Evolutionary conservation across 2,113 vertebrate species (phyloP).

Genomic region (Microtus ochrogaster): DNA sequence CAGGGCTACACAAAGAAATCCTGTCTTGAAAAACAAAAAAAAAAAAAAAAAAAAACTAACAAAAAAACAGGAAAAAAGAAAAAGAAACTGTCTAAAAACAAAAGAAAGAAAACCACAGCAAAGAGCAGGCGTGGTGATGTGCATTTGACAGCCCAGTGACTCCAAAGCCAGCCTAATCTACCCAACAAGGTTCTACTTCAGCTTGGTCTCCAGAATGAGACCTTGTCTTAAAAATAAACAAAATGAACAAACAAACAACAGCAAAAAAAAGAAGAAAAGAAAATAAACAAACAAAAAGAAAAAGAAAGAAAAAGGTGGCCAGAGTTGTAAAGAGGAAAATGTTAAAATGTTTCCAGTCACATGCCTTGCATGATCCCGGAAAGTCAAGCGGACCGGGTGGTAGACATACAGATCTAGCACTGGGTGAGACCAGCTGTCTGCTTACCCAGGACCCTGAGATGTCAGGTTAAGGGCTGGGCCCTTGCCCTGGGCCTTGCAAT

Average conservation of each 20-base stretch:
- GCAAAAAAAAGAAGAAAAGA: not conserved
- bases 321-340: not conserved
- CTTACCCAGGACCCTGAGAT: not conserved
- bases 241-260: not conserved
- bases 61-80: not conserved
- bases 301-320: not conserved
- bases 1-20: not conserved
- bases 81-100: not conserved
- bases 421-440: not conserved
- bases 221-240: not conserved
- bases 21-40: not conserved
- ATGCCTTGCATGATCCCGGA: accelerated
- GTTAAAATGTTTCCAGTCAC: not conserved
- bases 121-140: too few species aligned
- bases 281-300: not conserved
- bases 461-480: not conserved
- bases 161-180: not conserved
- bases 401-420: not conserved
- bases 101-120: not conserved
- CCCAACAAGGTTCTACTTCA: not conserved
- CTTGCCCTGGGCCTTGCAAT: slow-evolving; percentile 41
- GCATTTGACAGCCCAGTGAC: not conserved
- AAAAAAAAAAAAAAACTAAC: too few species aligned
- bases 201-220: not conserved
- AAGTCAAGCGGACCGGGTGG: not conserved